Evolutionary conservation across 2,113 vertebrate genomes (phyloP), one percentile per base, ranked within the genome.

Genomic region (Sebastes schlegelii): DNA sequence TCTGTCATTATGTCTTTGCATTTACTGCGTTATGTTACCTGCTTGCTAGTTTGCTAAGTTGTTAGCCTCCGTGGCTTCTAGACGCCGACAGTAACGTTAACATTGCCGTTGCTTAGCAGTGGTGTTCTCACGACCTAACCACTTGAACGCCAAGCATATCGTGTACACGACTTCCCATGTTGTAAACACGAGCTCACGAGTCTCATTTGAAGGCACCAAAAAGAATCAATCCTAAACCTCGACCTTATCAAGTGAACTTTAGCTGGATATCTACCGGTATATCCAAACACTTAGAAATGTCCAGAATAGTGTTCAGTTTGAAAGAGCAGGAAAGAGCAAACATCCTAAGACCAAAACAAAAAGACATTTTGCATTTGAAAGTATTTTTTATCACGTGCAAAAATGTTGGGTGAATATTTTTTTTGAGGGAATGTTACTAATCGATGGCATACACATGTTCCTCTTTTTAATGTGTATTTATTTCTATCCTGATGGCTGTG

Each of bases 381-480:
- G 65, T 69, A 6, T 72, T 72, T 80, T 80, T 60, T 34, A 43
- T 52, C n/a, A 26, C 26, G 58, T 54, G 61, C 34, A 13, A 43
- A 77, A 9, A 4, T 40, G 17, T 3, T 55, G 19, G 9, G 12
- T 67, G 40, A 42, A 58, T 46, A 21, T 51, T 68, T 78, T 74
- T 49, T 78, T 74, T 49, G 61, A 74, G 21, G 40, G 77, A 79
- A 46, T 75, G 63, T 82, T 78, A 80, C 68, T 72, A 48, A 62
- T 13, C 45, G 34, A 66, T 73, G n/a, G 61, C 61, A 66, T 58
- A 61, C 17, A 58, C 51, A 60, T 82, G 42, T 45, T 68, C 54
- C 13, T 77, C 60, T 79, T 60, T 75, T 58, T 61, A 75, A 42
- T 34, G 10, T 77, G 54, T 90, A 79, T 92, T 88, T 91, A 85